A percentile compares a stretch with the other conserved stretches of the same genome.
Evolutionary conservation across 2,888 invertebrate genomes (phyloP).

Genomic region (Subacronicta megacephala): DNA sequence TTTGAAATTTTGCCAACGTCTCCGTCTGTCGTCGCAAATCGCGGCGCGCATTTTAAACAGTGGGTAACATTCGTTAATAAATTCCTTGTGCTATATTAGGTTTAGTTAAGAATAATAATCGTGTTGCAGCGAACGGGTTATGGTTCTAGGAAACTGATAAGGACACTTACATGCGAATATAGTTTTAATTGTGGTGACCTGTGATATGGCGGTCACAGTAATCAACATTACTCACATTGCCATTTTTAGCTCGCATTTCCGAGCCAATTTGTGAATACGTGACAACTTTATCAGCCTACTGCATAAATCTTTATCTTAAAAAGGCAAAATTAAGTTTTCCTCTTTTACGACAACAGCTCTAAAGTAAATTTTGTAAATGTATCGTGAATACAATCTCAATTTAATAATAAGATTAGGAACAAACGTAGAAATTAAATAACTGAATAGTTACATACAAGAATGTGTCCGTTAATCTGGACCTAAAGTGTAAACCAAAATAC

Average conservation of each 20-base stretch:
- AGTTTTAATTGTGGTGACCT: slow-evolving; percentile 40
- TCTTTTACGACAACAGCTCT: too few species aligned
- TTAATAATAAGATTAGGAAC: too few species aligned
- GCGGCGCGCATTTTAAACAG: slow-evolving; percentile 59
- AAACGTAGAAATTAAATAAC: too few species aligned
- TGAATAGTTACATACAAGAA: background rate
- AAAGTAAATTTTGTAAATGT: too few species aligned
- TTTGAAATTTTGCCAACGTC: slow-evolving; percentile 65
- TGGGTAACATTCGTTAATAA: slow-evolving; percentile 53
- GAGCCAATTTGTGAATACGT: slow-evolving; percentile 16
- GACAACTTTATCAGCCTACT: slow-evolving; percentile 11
- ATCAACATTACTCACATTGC: slow-evolving; percentile 23
- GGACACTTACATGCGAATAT: slow-evolving; percentile 28
- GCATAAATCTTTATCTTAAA: background rate
- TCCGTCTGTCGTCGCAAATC: slow-evolving; percentile 46
- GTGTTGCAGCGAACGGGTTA: slow-evolving; percentile 37
- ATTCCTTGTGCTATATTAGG: slow-evolving; percentile 60
- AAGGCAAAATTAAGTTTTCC: too few species aligned
- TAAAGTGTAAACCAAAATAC: slow-evolving; percentile 3
- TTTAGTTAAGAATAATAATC: slow-evolving; percentile 45
- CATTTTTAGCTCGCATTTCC: slow-evolving; percentile 39
- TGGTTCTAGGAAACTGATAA: slow-evolving; percentile 59
- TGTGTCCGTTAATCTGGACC: slow-evolving; percentile 10
- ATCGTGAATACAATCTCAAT: too few species aligned
- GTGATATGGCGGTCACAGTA: slow-evolving; percentile 43